Evolutionary conservation across 2,113 vertebrate genomes (phyloP), one percentile per base, ranked within the genome.

Genomic region (Smithornis capensis): DNA sequence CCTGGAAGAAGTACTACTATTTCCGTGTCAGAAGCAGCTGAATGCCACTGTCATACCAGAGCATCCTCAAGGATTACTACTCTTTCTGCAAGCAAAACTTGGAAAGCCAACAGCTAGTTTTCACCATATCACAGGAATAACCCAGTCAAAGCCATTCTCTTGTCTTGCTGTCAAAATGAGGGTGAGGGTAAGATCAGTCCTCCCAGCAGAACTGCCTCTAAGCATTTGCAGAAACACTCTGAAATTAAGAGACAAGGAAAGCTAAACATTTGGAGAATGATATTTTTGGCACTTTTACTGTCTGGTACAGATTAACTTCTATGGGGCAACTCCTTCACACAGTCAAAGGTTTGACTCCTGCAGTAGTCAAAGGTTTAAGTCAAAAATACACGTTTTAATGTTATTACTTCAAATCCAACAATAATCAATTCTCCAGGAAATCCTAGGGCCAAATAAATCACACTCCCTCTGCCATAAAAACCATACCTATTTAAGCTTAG

Each of bases 41-140:
- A 81, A 31, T 35, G 29, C 21, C 19, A 60, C 31, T 1, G 1
- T 31, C 8, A 4, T 49, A 73, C 45, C 29, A 56, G 0, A 0
- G 42, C 59, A 87, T n/a, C 37, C 33, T 3, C 0, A 0, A 60
- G 7, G 19, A 56, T 18, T 14, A 69, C 60, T 25, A 18, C 25
- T 60, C 37, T 12, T 57, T 56, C 42, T 57, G 45, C 37, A 77
- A 1, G 7, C 25, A 56, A 40, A 62, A 53, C 5, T 19, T 42
- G 31, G 22, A 82, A 81, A 75, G 55, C 8, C 59, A 63, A 44
- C 19, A 40, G n/a, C 14, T 76, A 29, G 4, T 59, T 88, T 82
- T 69, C 40, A 56, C 40, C 11, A 1, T 18, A 50, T 22, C 65
- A 49, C 12, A 76, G 40, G 40, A 87, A 76, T 49, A 68, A 83